Evolutionary conservation across 2,797 vertebrate genomes (phyloP).

Genomic region (Malacoraja senta): DNA sequence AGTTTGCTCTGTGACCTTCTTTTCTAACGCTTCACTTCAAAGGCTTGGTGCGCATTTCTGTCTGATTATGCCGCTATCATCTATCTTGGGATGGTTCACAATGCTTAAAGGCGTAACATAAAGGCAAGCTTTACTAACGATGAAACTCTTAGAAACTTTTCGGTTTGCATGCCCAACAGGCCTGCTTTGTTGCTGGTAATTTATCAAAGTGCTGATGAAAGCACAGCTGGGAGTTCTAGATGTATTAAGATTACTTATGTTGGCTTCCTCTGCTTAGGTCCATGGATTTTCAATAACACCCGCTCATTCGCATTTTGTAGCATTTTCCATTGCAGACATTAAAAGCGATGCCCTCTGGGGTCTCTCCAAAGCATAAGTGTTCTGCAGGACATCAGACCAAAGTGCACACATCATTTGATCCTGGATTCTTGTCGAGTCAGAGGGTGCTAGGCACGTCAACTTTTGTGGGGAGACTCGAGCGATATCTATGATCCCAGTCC

Average conservation of each 20-base stretch:
- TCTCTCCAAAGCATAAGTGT: background rate
- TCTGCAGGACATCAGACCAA: background rate
- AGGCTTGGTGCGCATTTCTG: too few relatives aligned
- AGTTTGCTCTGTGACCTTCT: too few relatives aligned
- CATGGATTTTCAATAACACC: background rate
- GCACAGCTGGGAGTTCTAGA: background rate
- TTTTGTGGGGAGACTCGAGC: background rate
- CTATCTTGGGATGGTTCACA: background rate
- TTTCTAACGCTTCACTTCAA: too few relatives aligned
- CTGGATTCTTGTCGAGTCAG: background rate
- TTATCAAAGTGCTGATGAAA: background rate
- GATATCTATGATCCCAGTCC: too few relatives aligned
- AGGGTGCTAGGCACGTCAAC: background rate
- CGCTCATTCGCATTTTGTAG: background rate
- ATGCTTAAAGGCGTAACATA: background rate
- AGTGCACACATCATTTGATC: background rate
- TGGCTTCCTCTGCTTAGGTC: background rate
- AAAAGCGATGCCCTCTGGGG: background rate
- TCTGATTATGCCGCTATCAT: too few relatives aligned
- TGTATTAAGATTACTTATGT: background rate
- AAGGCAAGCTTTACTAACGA: background rate
- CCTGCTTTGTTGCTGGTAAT: background rate
- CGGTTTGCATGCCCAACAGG: background rate
- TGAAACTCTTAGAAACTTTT: background rate
- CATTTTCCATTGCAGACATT: background rate